A percentile compares a stretch with the other conserved stretches of the same genome.
Conservation (phyloP, 2,113 vertebrate species). For the Paralichthys olivaceus region DNA sequence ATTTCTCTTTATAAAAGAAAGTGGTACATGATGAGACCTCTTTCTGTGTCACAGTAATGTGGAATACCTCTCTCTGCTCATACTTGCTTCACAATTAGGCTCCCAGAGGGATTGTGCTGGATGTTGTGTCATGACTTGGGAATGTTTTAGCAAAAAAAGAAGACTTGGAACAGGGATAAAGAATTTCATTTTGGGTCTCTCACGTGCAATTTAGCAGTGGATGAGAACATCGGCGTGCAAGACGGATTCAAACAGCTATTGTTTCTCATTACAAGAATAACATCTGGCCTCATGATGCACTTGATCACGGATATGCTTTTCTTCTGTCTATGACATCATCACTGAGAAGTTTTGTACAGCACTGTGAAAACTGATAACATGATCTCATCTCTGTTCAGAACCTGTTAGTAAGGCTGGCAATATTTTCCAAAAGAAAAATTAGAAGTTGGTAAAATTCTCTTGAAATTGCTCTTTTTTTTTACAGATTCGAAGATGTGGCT, state of each 20-base stretch:
- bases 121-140: constrained; percentile 65
- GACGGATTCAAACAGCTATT: constrained; percentile 20
- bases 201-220: constrained; percentile 29
- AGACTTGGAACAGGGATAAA: constrained; percentile 50
- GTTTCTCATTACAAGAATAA: constrained; percentile 37
- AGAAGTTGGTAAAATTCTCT: background rate
- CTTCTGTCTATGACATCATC: constrained; percentile 15
- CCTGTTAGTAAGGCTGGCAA: too few species aligned
- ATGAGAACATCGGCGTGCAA: constrained; percentile 42
- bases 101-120: constrained; percentile 46
- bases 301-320: constrained; percentile 4
- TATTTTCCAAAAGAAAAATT: background rate
- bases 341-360: background rate
- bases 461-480: constrained; percentile 43
- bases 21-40: background rate
- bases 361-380: background rate
- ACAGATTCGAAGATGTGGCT: constrained; percentile 90
- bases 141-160: constrained; percentile 59
- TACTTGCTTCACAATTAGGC: constrained; percentile 41
- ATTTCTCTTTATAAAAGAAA: background rate
- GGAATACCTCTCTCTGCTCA: constrained; percentile 5
- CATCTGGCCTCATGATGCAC: constrained; percentile 47
- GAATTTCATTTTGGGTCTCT: constrained; percentile 34
- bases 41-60: constrained; percentile 3
- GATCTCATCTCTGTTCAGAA: too few species aligned